A percentile compares a stretch with the other conserved stretches of the same genome.
Conservation (phyloP, 2,888 invertebrate genomes). For the Melanostoma scalare region DNA sequence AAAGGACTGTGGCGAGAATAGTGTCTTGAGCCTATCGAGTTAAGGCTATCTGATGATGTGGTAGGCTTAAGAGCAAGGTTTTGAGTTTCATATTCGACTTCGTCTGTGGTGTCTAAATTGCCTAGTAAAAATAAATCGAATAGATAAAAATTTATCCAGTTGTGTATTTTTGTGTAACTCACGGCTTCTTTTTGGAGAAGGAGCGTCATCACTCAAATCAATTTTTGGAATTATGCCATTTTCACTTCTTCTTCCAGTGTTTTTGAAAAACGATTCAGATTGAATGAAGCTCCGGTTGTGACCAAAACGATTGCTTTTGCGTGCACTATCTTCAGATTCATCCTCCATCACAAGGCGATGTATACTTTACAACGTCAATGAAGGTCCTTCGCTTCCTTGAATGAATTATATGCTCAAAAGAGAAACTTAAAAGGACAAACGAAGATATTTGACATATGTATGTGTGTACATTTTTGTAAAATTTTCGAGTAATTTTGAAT, state of each 20-base stretch:
- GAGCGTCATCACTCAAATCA: conserved; percentile 2
- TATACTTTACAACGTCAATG: too few species aligned
- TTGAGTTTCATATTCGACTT: conserved; percentile 41
- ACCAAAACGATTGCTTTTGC: neutral
- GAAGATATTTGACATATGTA: too few species aligned
- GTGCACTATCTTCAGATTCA: conserved; percentile 4
- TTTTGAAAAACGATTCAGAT: conserved; percentile 5
- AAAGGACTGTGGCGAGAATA: conserved; percentile 38
- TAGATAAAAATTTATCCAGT: neutral
- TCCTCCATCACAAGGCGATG: conserved; percentile 25
- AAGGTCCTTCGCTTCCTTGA: too few species aligned
- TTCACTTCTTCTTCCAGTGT: neutral
- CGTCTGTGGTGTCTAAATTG: conserved; percentile 29
- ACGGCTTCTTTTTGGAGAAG: conserved; percentile 14
- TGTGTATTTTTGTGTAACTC: neutral
- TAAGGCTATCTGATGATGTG: conserved; percentile 37
- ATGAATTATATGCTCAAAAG: too few species aligned
- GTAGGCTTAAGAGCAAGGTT: conserved; percentile 35
- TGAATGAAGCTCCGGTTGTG: conserved; percentile 8
- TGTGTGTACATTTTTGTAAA: too few species aligned
- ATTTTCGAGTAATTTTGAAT: too few species aligned
- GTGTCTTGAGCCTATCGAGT: conserved; percentile 37
- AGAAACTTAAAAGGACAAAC: too few species aligned
- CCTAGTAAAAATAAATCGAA: neutral
- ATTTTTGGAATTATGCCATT: conserved; percentile 4